These are phyloP conservation scores for Calephelis nemesis DNA, from an alignment of 1,140 invertebrate species.

Conservation along the genomic window DNA sequence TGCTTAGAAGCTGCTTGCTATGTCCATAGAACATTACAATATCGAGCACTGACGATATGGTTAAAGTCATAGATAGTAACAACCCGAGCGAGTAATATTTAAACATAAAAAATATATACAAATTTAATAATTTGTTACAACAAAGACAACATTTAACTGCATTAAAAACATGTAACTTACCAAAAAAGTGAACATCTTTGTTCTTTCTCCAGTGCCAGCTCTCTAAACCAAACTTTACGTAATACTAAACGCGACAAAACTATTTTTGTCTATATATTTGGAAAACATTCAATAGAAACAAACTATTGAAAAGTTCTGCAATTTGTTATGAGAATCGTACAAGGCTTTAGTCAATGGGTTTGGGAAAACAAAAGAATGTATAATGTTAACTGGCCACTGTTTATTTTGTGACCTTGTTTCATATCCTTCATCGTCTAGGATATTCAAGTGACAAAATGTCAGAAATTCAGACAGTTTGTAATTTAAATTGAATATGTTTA, in stretches of 20 bases:
- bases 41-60: too few species aligned
- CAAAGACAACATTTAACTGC: background rate
- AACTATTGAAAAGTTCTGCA: slow-evolving; percentile 25
- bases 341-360: slow-evolving; percentile 56
- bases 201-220: slow-evolving; percentile 5
- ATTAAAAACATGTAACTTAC: slow-evolving; percentile 22
- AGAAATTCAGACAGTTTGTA: background rate
- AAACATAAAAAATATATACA: too few species aligned
- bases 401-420: slow-evolving; percentile 27
- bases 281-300: slow-evolving; percentile 42
- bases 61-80: too few species aligned
- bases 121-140: too few species aligned
- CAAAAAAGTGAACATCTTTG: slow-evolving; percentile 31
- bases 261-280: slow-evolving; percentile 58
- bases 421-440: background rate
- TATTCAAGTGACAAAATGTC: background rate
- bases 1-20: too few species aligned
- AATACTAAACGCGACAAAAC: slow-evolving; percentile 43
- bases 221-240: slow-evolving; percentile 18
- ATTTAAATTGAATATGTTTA: background rate
- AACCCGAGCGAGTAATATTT: too few species aligned
- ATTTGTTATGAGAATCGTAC: slow-evolving; percentile 45
- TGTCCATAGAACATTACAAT: too few species aligned
- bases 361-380: slow-evolving; percentile 62
- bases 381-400: slow-evolving; percentile 37